Evolutionary conservation across 2,113 vertebrate species (phyloP).

Genomic region (Xyrauchen texanus): DNA sequence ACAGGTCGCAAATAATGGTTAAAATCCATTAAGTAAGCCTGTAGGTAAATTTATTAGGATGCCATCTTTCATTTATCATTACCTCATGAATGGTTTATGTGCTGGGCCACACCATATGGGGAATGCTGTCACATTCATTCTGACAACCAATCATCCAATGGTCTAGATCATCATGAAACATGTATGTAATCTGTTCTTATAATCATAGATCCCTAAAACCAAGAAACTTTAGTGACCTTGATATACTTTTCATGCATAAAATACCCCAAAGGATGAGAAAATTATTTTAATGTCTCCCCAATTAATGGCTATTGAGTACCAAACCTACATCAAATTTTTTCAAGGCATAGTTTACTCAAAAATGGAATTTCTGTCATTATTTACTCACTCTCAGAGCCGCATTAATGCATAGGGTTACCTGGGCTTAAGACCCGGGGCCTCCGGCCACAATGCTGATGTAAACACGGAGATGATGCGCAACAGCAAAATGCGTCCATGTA

Average conservation of each 20-base stretch:
- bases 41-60: not conserved
- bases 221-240: not conserved
- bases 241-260: not conserved
- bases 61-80: slow-evolving; percentile 2
- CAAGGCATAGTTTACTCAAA: too few relatives aligned
- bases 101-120: not conserved
- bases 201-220: not conserved
- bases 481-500: too few relatives aligned
- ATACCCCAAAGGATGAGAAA: not conserved
- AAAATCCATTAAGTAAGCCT: not conserved
- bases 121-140: not conserved
- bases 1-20: not conserved
- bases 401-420: too few relatives aligned
- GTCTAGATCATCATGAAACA: not conserved
- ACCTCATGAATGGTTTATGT: slow-evolving; percentile 10
- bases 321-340: not conserved
- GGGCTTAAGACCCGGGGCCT: too few relatives aligned
- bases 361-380: too few relatives aligned
- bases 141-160: not conserved
- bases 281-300: not conserved
- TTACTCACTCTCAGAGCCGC: too few relatives aligned
- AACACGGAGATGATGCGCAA: too few relatives aligned
- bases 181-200: not conserved
- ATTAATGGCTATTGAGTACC: slow-evolving; percentile 16
- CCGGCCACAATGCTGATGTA: too few relatives aligned